phyloP scores from a whole-genome alignment of 2,888 invertebrate genomes.

The Harpalus rubripes region DNA sequence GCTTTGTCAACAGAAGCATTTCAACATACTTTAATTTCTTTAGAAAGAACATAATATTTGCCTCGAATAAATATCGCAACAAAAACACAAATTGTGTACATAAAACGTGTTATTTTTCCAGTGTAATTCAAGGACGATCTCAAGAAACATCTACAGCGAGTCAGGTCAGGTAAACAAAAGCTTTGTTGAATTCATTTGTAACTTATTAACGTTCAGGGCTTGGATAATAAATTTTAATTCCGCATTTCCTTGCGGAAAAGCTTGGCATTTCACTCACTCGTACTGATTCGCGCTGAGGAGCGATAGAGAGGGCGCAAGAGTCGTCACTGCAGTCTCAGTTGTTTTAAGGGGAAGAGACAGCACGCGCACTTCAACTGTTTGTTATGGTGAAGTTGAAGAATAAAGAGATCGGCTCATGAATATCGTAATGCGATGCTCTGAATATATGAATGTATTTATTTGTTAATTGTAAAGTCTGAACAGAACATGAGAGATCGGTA shows the following conservation, averaged over 20 bases:
- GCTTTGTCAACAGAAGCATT: too few species aligned
- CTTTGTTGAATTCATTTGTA: slow-evolving; percentile 61
- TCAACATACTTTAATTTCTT: too few species aligned
- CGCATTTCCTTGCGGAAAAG: slow-evolving; percentile 37
- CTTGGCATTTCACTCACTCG: slow-evolving; percentile 29
- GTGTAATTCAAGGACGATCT: slow-evolving; percentile 33
- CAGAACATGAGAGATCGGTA: background rate
- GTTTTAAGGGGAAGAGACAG: slow-evolving; percentile 30
- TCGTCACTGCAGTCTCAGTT: slow-evolving; percentile 10
- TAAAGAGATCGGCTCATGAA: slow-evolving; percentile 41
- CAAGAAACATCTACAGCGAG: slow-evolving; percentile 37
- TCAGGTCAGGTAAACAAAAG: slow-evolving; percentile 56
- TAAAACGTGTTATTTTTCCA: slow-evolving; percentile 34
- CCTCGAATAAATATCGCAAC: background rate
- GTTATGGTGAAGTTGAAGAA: slow-evolving; percentile 36
- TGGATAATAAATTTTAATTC: slow-evolving; percentile 60
- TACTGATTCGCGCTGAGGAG: slow-evolving; percentile 5
- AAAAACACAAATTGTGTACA: slow-evolving; percentile 23
- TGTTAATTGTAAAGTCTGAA: slow-evolving; percentile 28
- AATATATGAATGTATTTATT: slow-evolving; percentile 43
- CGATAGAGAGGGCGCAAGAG: background rate
- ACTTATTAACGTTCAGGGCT: slow-evolving; percentile 50
- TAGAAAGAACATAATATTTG: slow-evolving; percentile 4
- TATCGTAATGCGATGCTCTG: slow-evolving; percentile 7
- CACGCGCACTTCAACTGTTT: slow-evolving; percentile 42